These are phyloP conservation scores for Alca torda DNA, from an alignment of 2,797 vertebrate genomes.

Conservation along the genomic window DNA sequence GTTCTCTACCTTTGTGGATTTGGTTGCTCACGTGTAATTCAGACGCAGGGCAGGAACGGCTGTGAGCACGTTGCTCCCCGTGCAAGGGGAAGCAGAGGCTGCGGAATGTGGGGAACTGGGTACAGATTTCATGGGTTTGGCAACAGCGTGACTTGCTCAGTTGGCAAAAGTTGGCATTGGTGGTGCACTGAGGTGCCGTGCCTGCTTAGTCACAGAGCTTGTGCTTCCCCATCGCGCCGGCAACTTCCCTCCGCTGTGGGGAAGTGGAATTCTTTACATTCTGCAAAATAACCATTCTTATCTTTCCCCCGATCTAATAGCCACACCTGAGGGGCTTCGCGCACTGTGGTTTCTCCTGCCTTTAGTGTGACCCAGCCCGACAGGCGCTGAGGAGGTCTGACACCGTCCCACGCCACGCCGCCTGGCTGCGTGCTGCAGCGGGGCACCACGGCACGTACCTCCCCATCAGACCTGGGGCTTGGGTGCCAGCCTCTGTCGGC, in stretches of 20 bases:
- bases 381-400: neutral
- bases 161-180: neutral
- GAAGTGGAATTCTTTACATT: neutral
- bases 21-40: fast-evolving
- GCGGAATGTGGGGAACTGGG: neutral
- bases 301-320: neutral
- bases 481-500: neutral
- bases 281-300: neutral
- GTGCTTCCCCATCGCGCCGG: fast-evolving
- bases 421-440: fast-evolving
- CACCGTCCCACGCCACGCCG: fast-evolving
- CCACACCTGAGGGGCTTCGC: neutral
- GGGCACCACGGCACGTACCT: fast-evolving
- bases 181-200: neutral
- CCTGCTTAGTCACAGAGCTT: neutral
- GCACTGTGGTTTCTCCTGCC: neutral
- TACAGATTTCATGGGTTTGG: neutral
- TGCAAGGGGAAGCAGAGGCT: neutral
- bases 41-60: fast-evolving
- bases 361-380: fast-evolving
- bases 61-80: neutral
- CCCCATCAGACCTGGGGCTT: neutral
- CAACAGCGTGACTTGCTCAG: neutral
- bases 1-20: neutral
- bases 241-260: fast-evolving